phyloP scores from a whole-genome alignment of 2,113 vertebrate species.

The Anser brachyrhynchus region DNA sequence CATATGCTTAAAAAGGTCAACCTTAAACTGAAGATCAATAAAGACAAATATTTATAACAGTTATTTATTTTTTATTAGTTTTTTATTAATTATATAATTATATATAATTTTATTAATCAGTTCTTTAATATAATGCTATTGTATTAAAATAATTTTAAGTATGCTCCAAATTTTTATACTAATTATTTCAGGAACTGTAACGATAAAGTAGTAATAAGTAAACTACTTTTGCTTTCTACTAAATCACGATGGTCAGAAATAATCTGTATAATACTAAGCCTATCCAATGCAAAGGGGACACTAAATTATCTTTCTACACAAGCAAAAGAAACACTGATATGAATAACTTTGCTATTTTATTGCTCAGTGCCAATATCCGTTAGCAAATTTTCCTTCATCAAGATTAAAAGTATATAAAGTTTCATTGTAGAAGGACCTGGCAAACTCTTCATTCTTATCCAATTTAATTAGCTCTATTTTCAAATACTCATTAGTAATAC shows the following conservation, averaged over 20 bases:
- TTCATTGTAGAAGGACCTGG: slow-evolving; percentile 35
- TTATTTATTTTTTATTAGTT: background rate
- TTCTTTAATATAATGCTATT: background rate
- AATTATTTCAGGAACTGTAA: background rate
- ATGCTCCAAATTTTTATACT: background rate
- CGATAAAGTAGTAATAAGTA: background rate
- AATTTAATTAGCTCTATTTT: slow-evolving; percentile 69
- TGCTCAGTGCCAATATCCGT: background rate
- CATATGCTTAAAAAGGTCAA: background rate
- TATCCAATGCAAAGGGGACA: background rate
- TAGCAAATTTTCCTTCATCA: slow-evolving; percentile 19
- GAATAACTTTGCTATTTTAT: background rate
- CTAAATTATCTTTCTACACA: background rate
- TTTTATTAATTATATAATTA: too few relatives aligned
- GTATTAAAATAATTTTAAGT: background rate
- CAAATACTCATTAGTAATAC: slow-evolving; percentile 49
- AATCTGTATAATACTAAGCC: background rate
- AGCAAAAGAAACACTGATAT: background rate
- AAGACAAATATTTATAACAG: background rate
- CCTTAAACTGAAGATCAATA: background rate
- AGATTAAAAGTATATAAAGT: slow-evolving; percentile 3
- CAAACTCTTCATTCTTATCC: slow-evolving; percentile 23
- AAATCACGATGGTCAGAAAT: background rate
- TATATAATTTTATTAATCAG: background rate
- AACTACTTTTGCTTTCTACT: background rate